Percentiles rank a stretch among this genome's conserved stretches.
Conservation (phyloP, 2,113 vertebrate genomes). For the Plectropomus leopardus region DNA sequence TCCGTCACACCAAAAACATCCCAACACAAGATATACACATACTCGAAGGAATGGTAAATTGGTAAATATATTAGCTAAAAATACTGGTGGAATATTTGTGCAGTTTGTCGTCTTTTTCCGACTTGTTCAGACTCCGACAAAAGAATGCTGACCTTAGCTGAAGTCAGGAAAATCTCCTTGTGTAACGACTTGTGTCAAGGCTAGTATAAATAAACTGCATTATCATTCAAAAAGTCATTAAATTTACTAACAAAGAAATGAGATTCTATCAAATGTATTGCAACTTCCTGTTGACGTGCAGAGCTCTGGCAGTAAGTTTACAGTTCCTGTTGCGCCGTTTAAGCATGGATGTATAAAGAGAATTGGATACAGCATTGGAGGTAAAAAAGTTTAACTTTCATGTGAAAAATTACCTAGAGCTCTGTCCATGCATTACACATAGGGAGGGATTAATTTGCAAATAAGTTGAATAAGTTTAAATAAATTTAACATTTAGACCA, state of each 20-base stretch:
- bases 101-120: no score
- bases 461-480: no score
- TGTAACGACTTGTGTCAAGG: background rate
- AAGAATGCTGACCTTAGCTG: background rate
- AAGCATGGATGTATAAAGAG: no score
- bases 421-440: no score
- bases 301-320: background rate
- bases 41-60: background rate
- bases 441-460: no score
- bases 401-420: no score
- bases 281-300: background rate
- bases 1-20: conserved; percentile 47
- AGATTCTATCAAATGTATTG: background rate
- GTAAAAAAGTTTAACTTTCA: no score
- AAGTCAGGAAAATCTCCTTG: background rate
- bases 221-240: background rate
- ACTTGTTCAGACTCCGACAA: background rate
- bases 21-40: background rate
- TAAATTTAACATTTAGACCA: background rate
- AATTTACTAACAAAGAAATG: background rate
- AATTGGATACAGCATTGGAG: no score
- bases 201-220: background rate
- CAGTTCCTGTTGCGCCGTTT: background rate
- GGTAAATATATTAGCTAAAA: background rate
- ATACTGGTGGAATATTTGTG: background rate